These are phyloP conservation scores for Lutjanus erythropterus DNA, from an alignment of 2,113 vertebrate genomes.

Conservation along the genomic window DNA sequence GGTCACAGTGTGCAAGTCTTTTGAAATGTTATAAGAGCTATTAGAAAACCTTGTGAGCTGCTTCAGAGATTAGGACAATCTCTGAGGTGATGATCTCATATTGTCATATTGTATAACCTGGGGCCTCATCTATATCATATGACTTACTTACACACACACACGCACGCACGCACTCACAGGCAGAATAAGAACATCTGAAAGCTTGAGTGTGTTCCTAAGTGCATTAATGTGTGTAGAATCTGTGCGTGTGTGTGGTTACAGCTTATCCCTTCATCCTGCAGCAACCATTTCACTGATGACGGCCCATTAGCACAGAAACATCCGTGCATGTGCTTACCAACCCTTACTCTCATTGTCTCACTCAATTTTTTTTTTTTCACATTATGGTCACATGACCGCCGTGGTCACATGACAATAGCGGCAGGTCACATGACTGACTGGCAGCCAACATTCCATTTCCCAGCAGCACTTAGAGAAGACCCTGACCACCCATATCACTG, in stretches of 20 bases:
- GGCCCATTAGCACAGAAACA: slow-evolving; percentile 67
- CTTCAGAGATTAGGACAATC: slow-evolving; percentile 57
- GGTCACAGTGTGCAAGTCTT: slow-evolving; percentile 6
- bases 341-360: neutral
- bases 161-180: neutral
- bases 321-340: slow-evolving; percentile 20
- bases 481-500: slow-evolving; percentile 66
- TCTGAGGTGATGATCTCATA: slow-evolving; percentile 71
- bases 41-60: slow-evolving; percentile 57
- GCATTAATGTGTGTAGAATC: slow-evolving; percentile 33
- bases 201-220: slow-evolving; percentile 42
- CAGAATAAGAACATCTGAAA: slow-evolving; percentile 10
- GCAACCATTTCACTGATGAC: slow-evolving; percentile 60
- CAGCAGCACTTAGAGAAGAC: slow-evolving; percentile 77
- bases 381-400: slow-evolving; percentile 52
- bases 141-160: slow-evolving; percentile 50
- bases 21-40: slow-evolving; percentile 39
- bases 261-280: slow-evolving; percentile 65
- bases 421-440: slow-evolving; percentile 75
- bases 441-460: slow-evolving; percentile 72
- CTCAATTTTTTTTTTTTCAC: neutral
- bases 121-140: slow-evolving; percentile 67
- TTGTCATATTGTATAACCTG: slow-evolving; percentile 63
- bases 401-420: slow-evolving; percentile 62
- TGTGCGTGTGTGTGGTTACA: slow-evolving; percentile 32